A percentile compares a stretch with the other conserved stretches of the same genome.
phyloP scores from a whole-genome alignment of 1,140 invertebrate species.

The Hestina assimilis region DNA sequence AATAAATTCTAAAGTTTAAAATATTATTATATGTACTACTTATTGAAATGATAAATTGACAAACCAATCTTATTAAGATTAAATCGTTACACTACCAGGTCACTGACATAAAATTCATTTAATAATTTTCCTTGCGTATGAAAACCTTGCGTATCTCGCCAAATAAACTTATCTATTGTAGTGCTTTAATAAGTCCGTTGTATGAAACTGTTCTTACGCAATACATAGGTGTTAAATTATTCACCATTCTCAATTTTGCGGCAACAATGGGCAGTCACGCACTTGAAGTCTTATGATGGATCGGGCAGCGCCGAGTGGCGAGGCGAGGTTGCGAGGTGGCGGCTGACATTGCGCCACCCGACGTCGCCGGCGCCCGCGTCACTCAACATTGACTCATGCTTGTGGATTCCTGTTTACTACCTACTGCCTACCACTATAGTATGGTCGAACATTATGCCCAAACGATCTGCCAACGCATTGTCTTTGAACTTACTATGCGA shows the following conservation, averaged over 20 bases:
- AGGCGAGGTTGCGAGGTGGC: conserved; percentile 27
- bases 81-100: no score
- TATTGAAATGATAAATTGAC: no score
- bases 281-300: conserved; percentile 27
- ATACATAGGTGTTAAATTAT: conserved; percentile 3
- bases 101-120: no score
- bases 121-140: no score
- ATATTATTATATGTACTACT: no score
- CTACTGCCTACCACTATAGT: conserved; percentile 55
- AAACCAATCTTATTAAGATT: no score
- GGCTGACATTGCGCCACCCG: conserved; percentile 42
- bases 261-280: conserved; percentile 30
- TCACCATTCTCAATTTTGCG: conserved; percentile 24
- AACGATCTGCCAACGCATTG: conserved; percentile 74
- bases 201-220: neutral
- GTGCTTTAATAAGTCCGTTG: neutral
- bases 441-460: conserved; percentile 66
- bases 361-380: conserved; percentile 39
- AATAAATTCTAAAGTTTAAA: no score
- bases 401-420: conserved; percentile 61
- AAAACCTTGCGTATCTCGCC: neutral
- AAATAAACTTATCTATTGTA: neutral
- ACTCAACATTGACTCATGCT: conserved; percentile 57
- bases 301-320: conserved; percentile 30
- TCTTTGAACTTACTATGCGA: conserved; percentile 71